Conservation (phyloP, 2,888 invertebrate genomes). For the Ecliptopera silaceata region DNA sequence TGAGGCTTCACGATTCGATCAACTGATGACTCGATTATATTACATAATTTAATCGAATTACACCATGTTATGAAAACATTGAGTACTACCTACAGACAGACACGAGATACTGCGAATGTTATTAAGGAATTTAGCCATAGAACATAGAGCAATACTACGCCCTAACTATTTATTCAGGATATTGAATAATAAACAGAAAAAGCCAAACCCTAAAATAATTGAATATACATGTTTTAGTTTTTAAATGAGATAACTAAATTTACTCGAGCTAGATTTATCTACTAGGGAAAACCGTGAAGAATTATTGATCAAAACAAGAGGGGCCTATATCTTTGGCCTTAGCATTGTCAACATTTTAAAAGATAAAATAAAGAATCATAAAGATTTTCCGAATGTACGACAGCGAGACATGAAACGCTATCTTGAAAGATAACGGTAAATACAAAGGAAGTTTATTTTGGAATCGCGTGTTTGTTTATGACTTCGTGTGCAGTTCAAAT, state of each 20-base stretch:
- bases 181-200: too few relatives aligned
- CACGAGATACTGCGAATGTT: too few relatives aligned
- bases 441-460: constrained; percentile 43
- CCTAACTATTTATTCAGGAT: too few relatives aligned
- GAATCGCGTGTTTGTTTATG: constrained; percentile 52
- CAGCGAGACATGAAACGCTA: constrained; percentile 26
- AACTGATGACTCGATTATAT: neutral
- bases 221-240: too few relatives aligned
- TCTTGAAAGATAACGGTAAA: constrained; percentile 33
- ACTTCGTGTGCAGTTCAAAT: constrained; percentile 48
- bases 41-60: neutral
- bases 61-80: neutral
- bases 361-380: constrained; percentile 10
- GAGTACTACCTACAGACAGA: neutral
- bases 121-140: too few relatives aligned
- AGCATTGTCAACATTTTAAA: constrained; percentile 11
- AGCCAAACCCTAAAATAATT: too few relatives aligned
- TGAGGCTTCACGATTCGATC: neutral
- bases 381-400: constrained; percentile 22
- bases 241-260: too few relatives aligned
- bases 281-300: neutral
- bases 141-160: too few relatives aligned
- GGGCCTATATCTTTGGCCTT: constrained; percentile 11
- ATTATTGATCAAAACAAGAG: neutral
- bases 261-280: too few relatives aligned